Evolutionary conservation across 2,888 invertebrate genomes (phyloP).

Genomic region (Tetragonula carbonaria): DNA sequence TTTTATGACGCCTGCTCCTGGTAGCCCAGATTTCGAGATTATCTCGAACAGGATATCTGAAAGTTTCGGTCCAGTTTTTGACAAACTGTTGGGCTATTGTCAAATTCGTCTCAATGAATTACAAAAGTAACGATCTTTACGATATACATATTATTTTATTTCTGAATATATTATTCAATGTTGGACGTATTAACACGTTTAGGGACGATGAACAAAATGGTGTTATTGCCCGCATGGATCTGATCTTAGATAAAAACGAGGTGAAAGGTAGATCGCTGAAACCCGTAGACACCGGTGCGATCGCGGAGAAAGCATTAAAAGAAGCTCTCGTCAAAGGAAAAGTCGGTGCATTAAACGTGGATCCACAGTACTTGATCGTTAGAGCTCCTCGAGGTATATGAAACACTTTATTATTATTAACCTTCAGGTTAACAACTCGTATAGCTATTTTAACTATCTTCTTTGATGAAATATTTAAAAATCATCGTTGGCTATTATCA

Average conservation of each 20-base stretch:
- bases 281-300: constrained; percentile 77
- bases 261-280: constrained; percentile 80
- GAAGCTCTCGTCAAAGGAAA: constrained; percentile 90
- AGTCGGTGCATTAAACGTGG: constrained; percentile 92
- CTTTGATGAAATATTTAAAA: background rate
- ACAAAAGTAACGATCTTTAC: constrained; percentile 84
- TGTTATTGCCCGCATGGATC: constrained; percentile 90
- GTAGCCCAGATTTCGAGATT: constrained; percentile 90
- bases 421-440: background rate
- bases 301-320: constrained; percentile 86
- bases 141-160: too few relatives aligned
- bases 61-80: constrained; percentile 87
- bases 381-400: constrained; percentile 88
- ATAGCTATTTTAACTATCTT: background rate
- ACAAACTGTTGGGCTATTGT: constrained; percentile 89
- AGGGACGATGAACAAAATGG: constrained; percentile 85
- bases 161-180: background rate
- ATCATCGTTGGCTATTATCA: background rate
- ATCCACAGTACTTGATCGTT: constrained; percentile 92
- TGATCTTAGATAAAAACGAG: constrained; percentile 89
- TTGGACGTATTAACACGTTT: background rate
- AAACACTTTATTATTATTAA: background rate
- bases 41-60: constrained; percentile 88
- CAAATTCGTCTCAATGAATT: constrained; percentile 89
- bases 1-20: constrained; percentile 90